phyloP scores from a whole-genome alignment of 2,797 vertebrate genomes.

The Acestrorhynchus altus region DNA sequence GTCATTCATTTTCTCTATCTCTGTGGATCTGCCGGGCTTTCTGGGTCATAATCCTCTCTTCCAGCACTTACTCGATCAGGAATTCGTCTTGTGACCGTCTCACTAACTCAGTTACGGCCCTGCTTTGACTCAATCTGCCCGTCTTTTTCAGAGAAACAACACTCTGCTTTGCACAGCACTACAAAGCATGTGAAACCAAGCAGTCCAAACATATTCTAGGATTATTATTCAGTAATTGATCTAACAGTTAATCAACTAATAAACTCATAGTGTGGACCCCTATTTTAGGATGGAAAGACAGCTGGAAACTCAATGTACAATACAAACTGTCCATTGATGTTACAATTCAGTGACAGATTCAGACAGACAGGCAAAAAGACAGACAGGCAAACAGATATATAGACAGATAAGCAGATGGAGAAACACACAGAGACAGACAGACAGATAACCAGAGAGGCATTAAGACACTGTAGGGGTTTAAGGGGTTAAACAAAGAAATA shows the following conservation, averaged over 20 bases:
- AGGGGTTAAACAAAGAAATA: not conserved
- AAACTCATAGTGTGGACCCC: too few species aligned
- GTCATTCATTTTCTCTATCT: conserved; percentile 28
- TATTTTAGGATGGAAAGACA: too few species aligned
- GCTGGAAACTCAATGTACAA: too few species aligned
- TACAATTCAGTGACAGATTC: too few species aligned
- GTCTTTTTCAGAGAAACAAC: conserved; percentile 42
- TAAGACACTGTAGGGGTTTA: too few species aligned
- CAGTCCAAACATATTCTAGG: not conserved
- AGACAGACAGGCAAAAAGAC: too few species aligned
- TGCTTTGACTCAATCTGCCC: conserved; percentile 51
- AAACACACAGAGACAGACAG: too few species aligned
- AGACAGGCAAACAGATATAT: too few species aligned
- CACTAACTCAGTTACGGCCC: conserved; percentile 65
- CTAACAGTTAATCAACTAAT: not conserved
- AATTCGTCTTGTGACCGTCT: conserved; percentile 70
- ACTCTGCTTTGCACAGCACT: not conserved
- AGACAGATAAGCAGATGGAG: too few species aligned
- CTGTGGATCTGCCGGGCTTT: not conserved
- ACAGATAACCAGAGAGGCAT: too few species aligned
- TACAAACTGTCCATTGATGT: too few species aligned
- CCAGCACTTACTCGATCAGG: conserved; percentile 32
- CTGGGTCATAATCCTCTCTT: conserved; percentile 31
- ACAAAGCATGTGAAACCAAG: not conserved
- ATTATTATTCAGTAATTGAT: not conserved